Evolutionary conservation across 2,888 invertebrate species (phyloP).

Genomic region (Euclidia mi): DNA sequence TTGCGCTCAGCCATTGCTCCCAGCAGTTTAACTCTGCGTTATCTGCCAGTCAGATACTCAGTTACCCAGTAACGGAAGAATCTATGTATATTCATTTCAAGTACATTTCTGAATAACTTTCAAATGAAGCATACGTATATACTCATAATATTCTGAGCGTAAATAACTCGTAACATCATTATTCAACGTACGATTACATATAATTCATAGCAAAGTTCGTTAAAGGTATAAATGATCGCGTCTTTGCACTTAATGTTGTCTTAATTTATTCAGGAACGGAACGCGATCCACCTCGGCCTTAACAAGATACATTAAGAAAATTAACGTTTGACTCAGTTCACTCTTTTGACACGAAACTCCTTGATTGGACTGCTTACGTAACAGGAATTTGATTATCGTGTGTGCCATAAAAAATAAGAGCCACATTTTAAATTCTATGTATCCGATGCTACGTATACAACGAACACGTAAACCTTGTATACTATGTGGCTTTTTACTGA

Average conservation of each 20-base stretch:
- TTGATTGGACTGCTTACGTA: constrained; percentile 81
- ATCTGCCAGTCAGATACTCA: no score
- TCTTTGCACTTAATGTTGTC: constrained; percentile 74
- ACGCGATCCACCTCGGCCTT: constrained; percentile 72
- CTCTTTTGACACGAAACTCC: constrained; percentile 77
- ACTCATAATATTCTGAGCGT: background rate
- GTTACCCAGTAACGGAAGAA: no score
- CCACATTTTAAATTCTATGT: constrained; percentile 21
- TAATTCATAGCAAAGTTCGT: constrained; percentile 66
- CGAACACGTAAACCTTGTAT: no score
- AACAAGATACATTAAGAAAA: constrained; percentile 86
- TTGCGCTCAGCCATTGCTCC: no score
- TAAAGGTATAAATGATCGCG: constrained; percentile 70
- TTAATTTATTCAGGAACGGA: constrained; percentile 80
- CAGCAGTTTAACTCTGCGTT: no score
- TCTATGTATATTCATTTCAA: no score
- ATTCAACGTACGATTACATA: constrained; percentile 39
- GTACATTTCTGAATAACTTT: no score
- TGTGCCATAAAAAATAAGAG: constrained; percentile 56
- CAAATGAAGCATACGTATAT: no score
- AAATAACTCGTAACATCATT: constrained; percentile 23
- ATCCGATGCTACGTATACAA: no score
- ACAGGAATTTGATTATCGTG: constrained; percentile 72
- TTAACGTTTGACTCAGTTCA: constrained; percentile 79
- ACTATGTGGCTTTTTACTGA: no score